Percentiles rank a stretch among this genome's conserved stretches.
These are phyloP conservation scores for Cervus canadensis DNA, from an alignment of 2,113 vertebrate species.

Conservation along the genomic window DNA sequence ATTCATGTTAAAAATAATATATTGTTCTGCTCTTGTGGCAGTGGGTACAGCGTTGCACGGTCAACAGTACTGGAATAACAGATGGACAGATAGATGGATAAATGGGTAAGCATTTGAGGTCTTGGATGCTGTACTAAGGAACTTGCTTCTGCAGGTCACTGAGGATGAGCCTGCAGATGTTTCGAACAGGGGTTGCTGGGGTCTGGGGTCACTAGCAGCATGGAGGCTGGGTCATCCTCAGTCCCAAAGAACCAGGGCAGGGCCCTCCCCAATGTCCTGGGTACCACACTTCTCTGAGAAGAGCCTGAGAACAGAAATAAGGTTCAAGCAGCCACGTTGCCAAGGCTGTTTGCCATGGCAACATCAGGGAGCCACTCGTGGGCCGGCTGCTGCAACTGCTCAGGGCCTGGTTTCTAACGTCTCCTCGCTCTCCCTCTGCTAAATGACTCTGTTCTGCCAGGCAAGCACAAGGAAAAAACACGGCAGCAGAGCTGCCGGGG, in stretches of 20 bases:
- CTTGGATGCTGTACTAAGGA: not conserved
- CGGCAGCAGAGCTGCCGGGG: conserved; percentile 67
- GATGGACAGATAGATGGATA: accelerated
- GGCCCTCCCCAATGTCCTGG: conserved; percentile 9
- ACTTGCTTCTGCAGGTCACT: not conserved
- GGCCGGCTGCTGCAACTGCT: conserved; percentile 54
- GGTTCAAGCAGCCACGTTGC: conserved; percentile 27
- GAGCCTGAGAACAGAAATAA: conserved; percentile 53
- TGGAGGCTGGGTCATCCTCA: not conserved
- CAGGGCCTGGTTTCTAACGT: conserved; percentile 35
- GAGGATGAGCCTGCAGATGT: not conserved
- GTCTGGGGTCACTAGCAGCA: not conserved
- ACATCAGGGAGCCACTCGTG: conserved; percentile 54
- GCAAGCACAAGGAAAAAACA: conserved; percentile 73
- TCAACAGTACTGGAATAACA: not conserved
- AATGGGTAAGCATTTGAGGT: not conserved
- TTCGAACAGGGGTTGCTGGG: not conserved
- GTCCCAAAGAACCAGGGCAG: not conserved
- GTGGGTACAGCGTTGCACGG: not conserved
- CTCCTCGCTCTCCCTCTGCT: conserved; percentile 57
- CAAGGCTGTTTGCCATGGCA: conserved; percentile 48
- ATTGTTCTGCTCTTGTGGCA: not conserved
- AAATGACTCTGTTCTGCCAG: conserved; percentile 76
- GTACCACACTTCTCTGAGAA: conserved; percentile 21
- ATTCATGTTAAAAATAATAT: not conserved